Evolutionary conservation across 1,140 invertebrate species (phyloP).

Genomic region (Maconellicoccus hirsutus): DNA sequence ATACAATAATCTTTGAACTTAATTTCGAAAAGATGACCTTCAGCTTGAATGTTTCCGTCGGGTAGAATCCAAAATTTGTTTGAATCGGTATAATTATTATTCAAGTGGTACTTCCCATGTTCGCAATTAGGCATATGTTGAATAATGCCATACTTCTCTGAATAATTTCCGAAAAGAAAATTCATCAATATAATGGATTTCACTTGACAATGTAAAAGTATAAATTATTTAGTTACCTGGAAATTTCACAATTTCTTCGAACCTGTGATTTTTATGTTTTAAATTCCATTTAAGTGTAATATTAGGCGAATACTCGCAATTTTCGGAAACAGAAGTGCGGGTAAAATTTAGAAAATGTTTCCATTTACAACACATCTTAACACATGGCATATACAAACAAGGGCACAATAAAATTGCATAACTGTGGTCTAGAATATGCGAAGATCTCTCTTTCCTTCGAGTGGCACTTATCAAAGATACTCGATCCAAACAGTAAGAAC

Average conservation of each 20-base stretch:
- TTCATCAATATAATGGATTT: no score
- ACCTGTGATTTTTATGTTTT: neutral
- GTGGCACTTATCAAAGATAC: neutral
- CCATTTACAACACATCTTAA: neutral
- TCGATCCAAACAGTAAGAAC: neutral
- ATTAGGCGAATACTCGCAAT: neutral
- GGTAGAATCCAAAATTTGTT: constrained; percentile 4
- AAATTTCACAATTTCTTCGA: neutral
- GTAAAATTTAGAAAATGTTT: neutral
- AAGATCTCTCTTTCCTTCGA: neutral
- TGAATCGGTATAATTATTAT: neutral
- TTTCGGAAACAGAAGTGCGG: neutral
- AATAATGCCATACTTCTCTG: neutral
- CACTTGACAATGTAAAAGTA: no score
- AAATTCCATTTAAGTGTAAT: neutral
- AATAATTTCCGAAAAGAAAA: neutral
- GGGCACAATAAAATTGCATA: neutral
- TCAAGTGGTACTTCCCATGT: neutral
- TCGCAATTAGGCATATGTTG: neutral
- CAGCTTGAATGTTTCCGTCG: neutral
- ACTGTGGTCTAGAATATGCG: neutral
- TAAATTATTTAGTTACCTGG: no score
- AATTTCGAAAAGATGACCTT: neutral
- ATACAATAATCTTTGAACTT: neutral
- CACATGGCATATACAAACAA: neutral